These are phyloP conservation scores for Tragelaphus imberbis DNA, from an alignment of 2,113 vertebrate genomes.

Conservation along the genomic window DNA sequence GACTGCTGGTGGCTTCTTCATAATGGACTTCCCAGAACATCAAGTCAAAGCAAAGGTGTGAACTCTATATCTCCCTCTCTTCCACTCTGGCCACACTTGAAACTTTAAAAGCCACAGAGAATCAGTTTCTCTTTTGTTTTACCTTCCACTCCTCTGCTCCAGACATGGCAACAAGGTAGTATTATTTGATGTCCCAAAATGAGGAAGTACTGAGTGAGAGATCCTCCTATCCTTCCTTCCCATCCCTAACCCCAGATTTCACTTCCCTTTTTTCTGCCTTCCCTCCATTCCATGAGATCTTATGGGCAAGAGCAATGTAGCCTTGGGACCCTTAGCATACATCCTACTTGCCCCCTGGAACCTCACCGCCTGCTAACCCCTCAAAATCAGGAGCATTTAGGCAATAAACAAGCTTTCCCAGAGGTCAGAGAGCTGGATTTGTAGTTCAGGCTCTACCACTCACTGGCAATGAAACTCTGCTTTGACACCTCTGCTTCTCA, in stretches of 20 bases:
- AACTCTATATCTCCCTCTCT: constrained; percentile 58
- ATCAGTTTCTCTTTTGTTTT: constrained; percentile 67
- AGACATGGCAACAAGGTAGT: constrained; percentile 44
- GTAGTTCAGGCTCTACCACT: not conserved
- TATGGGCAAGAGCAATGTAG: not conserved
- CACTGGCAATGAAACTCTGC: not conserved
- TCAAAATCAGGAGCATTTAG: not conserved
- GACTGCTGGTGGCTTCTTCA: constrained; percentile 39
- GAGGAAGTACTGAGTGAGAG: not conserved
- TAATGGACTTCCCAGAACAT: constrained; percentile 61
- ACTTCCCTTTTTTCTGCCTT: not conserved
- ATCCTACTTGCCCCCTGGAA: not conserved
- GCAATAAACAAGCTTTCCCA: not conserved
- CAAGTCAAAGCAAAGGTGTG: constrained; percentile 68
- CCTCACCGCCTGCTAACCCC: not conserved
- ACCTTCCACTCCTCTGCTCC: constrained; percentile 53
- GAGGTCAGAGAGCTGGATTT: not conserved
- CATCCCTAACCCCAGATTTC: not conserved
- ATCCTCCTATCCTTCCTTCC: not conserved
- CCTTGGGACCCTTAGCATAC: not conserved
- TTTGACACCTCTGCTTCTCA: not conserved
- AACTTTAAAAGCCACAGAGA: constrained; percentile 74
- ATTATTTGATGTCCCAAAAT: not conserved
- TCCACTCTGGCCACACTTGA: constrained; percentile 69
- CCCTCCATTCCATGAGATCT: not conserved